Evolutionary conservation across 1,140 invertebrate genomes (phyloP).

Genomic region (Saccostrea echinata): DNA sequence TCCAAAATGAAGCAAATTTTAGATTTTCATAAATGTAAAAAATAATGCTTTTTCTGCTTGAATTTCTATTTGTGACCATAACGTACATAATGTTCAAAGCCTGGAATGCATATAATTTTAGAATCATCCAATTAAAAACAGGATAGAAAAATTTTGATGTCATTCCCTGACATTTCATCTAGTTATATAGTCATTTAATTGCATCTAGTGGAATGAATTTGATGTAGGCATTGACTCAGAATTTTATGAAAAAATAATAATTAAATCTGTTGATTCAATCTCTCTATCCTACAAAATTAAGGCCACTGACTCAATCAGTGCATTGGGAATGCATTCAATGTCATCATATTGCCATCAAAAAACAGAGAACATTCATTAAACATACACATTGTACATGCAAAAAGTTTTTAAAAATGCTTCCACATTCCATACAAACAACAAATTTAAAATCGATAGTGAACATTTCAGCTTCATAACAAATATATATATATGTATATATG

Average conservation of each 20-base stretch:
- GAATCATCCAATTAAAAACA: background rate
- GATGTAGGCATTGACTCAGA: background rate
- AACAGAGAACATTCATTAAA: conserved; percentile 1
- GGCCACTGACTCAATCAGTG: conserved; percentile 9
- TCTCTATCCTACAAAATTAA: background rate
- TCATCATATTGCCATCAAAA: conserved; percentile 24
- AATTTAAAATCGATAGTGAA: conserved; percentile 25
- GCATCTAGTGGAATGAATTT: background rate
- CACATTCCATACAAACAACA: conserved; percentile 15
- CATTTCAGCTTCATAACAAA: conserved; percentile 28
- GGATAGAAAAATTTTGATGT: background rate
- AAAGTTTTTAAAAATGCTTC: conserved; percentile 14
- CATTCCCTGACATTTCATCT: conserved; percentile 8
- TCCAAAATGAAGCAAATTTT: background rate
- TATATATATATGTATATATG: conserved; percentile 20
- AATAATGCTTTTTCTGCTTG: background rate
- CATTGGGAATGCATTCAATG: conserved; percentile 25
- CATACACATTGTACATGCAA: conserved; percentile 11
- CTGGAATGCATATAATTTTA: conserved; percentile 17
- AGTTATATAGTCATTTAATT: background rate
- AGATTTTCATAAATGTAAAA: background rate
- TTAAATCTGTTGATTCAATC: conserved; percentile 6
- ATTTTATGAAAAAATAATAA: conserved; percentile 28
- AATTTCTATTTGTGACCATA: background rate
- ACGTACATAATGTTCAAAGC: background rate